Evolutionary conservation across 2,888 invertebrate genomes (phyloP), one percentile per base, ranked within the genome.

Genomic region (Cephus pygmeus): DNA sequence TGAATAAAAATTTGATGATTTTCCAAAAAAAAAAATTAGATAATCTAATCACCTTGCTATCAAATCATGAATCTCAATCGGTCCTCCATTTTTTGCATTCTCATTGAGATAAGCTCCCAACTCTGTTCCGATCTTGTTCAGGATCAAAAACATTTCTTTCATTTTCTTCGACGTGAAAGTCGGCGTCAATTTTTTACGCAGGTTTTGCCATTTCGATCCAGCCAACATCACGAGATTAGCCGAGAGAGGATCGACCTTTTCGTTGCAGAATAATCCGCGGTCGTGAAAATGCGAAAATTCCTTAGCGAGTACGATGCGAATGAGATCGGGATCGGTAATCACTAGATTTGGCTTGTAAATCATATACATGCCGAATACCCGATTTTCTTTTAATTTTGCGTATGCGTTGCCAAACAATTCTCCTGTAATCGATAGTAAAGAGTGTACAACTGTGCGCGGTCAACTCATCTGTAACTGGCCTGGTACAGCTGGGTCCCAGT

Each of bases 121-220:
- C 69, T 83, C 82, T n/a, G 87, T 83, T 0, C 87, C 88, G 34
- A 85, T 83, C 1, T 88, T 87, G 23, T 82, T 82, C 15, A 91
- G 78, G 0, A 86, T 81, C 1, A 84, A 80, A 36, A 89, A 91
- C 87, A 91, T 89, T 77, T 85, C 84, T 77, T 90, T 92, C 81
- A 92, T 87, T 79, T 91, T 91, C 12, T 91, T 91, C 0, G 91
- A 87, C 0, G 92, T 92, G 79, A 92, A 92, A 11, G 91, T 89
- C 15, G 92, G 91, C 4, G 90, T 88, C 30, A 92, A 79, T 79
- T 91, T 91, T 12, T 87, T 81, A 6, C 92, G 85, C 23, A 92
- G 80, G 77, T 86, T 85, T 69, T 86, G 88, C 92, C 92, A 92
- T 68, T 86, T 88, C 11, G 84, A 80, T 0, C 92, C 92, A 11